Conservation (phyloP, 2,797 vertebrate species). For the Pyrocephalus nanus region DNA sequence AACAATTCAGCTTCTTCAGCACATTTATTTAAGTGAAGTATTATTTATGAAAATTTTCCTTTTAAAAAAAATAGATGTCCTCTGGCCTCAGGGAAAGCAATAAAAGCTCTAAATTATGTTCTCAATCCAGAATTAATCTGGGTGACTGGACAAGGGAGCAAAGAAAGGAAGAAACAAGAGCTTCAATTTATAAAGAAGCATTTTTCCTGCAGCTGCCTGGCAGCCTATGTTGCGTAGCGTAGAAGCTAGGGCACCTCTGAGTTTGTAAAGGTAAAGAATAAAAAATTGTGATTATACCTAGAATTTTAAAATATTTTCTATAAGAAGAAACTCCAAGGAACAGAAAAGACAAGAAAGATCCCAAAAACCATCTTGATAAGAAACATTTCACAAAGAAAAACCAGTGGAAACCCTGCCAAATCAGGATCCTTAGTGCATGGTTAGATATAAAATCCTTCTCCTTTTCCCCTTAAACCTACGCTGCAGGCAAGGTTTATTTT, state of each 20-base stretch:
- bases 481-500: background rate
- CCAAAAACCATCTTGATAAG: background rate
- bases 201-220: background rate
- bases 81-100: background rate
- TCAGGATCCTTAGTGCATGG: background rate
- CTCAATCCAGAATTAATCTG: background rate
- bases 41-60: background rate
- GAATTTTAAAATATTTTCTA: background rate
- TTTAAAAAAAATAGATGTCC: background rate
- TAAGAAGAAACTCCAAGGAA: background rate
- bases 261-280: background rate
- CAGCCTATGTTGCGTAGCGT: background rate
- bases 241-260: background rate
- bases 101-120: slow-evolving; percentile 6
- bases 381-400: background rate
- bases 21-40: background rate
- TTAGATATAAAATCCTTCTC: background rate
- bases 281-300: background rate
- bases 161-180: background rate
- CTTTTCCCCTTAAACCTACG: background rate
- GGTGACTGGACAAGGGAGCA: background rate
- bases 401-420: background rate
- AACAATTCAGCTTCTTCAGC: background rate
- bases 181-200: background rate
- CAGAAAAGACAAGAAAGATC: background rate